These are phyloP conservation scores for Hemicentrotus pulcherrimus DNA, from an alignment of 35 echinoderm and acorn worm genomes.

Conservation along the genomic window DNA sequence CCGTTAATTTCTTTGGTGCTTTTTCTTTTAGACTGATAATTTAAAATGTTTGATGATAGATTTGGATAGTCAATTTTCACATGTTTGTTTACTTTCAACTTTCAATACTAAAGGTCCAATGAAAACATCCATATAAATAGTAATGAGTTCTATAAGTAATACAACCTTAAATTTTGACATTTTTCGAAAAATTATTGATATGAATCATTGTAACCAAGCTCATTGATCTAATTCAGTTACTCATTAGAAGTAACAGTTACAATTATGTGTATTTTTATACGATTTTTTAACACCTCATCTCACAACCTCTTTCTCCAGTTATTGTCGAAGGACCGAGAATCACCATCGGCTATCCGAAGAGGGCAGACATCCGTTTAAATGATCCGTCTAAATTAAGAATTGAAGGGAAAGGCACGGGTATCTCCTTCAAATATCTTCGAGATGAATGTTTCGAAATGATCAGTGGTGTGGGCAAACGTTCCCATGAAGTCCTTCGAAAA, in stretches of 20 bases:
- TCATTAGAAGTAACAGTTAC: not conserved
- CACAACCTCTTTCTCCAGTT: not conserved
- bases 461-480: too few species aligned
- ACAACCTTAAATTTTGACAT: too few species aligned
- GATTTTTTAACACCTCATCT: not conserved
- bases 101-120: not conserved
- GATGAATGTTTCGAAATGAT: too few species aligned
- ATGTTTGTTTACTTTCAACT: too few species aligned
- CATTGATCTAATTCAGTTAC: not conserved
- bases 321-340: not conserved
- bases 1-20: too few species aligned
- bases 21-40: too few species aligned
- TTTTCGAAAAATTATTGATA: not conserved
- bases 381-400: not conserved
- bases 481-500: too few species aligned
- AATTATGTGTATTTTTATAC: not conserved
- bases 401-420: too few species aligned
- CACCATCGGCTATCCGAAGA: not conserved
- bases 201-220: not conserved
- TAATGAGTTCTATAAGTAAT: not conserved
- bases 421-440: too few species aligned
- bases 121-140: not conserved
- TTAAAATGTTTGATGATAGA: too few species aligned
- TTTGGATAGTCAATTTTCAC: too few species aligned
- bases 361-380: not conserved